Evolutionary conservation across 2,797 vertebrate genomes (phyloP).

Genomic region (Mallotus villosus): DNA sequence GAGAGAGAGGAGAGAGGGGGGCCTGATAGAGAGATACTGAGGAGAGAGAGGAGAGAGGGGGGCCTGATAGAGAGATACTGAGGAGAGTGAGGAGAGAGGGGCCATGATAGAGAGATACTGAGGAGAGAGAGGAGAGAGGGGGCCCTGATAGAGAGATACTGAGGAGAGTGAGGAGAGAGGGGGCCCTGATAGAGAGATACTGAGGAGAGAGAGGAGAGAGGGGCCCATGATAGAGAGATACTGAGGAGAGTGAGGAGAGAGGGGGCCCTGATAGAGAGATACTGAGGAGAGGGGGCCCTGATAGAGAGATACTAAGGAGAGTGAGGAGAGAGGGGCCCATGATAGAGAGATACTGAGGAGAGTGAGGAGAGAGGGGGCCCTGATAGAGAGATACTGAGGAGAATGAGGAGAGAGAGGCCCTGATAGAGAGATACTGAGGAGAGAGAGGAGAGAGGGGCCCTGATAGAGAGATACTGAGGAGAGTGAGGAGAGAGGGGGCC

Average conservation of each 20-base stretch:
- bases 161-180: background rate
- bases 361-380: background rate
- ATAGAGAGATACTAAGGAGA: too few relatives aligned
- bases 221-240: background rate
- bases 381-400: too few relatives aligned
- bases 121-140: background rate
- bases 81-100: too few relatives aligned
- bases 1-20: slow-evolving; percentile 6
- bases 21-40: background rate
- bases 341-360: slow-evolving; percentile 32
- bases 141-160: slow-evolving; percentile 36
- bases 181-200: background rate
- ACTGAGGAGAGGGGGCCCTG: background rate
- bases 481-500: background rate
- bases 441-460: background rate
- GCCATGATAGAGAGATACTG: background rate
- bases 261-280: background rate
- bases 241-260: background rate
- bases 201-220: background rate
- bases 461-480: background rate
- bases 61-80: background rate
- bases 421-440: slow-evolving; percentile 14
- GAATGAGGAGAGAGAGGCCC: background rate
- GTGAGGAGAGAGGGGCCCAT: slow-evolving; percentile 5
- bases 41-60: background rate